Base-by-base conservation (phyloP, 2,888 invertebrate genomes). In the Thecocarcelia acutangulata region DNA sequence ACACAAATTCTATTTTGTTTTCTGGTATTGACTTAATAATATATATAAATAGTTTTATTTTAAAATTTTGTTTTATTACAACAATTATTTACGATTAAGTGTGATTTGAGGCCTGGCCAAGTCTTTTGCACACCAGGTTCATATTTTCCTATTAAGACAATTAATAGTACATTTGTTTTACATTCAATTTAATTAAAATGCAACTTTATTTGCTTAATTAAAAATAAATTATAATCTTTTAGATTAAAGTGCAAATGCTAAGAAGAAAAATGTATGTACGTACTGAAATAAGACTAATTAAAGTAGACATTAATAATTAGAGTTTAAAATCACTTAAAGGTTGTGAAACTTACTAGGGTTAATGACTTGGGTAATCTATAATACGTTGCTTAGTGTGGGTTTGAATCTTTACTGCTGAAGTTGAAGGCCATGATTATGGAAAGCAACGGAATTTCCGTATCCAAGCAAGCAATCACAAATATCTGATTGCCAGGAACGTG, bases 21-120 rank as follows among this genome's bases (percentile, higher is more conserved):
- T n/a, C n/a, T n/a, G n/a, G n/a, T n/a, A n/a, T n/a, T n/a, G n/a
- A n/a, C n/a, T n/a, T n/a, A n/a, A n/a, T n/a, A n/a, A n/a, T n/a
- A 40, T 11, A 17, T 33, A 37, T 21, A 77, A 77, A 70, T 64
- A 64, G 48, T 78, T 33, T 46, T 66, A 46, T 33, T 64, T 72
- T 58, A 37, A 56, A 46, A 28, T 56, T 78, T 48, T 64, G 46
- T 78, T 54, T 72, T 78, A 64, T 58, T 52, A 33, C 21, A 37
- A 72, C 58, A 66, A 78, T 72, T 78, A 59, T 66, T 78, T 58
- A 72, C 42, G 50, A 58, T 72, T 58, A 44, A 46, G 21, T 68
- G 50, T 21, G 13, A 44, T 72, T 50, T 44, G 42, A 75, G 68
- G 70, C 68, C 59, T 52, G 48, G 48, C 58, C 48, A 40, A 11